Evolutionary conservation across 2,888 invertebrate species (phyloP), one percentile per base, ranked within the genome.

Genomic region (Hipparchia semele): DNA sequence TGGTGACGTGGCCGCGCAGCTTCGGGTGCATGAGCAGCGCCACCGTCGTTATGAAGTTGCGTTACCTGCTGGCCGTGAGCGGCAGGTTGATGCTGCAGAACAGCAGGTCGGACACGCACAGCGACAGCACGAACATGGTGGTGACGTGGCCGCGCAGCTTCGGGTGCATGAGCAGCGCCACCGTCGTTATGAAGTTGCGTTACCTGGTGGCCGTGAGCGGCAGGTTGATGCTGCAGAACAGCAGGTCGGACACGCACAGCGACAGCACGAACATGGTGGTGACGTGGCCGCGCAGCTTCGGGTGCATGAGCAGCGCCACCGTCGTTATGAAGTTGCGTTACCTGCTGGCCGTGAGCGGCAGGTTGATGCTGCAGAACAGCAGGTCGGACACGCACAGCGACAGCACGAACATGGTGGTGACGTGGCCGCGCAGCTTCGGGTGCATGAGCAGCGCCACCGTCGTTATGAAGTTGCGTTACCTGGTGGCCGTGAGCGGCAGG

Each of bases 191-290:
- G 59, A 96, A 94, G 94, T 98, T 98, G 74, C 98, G n/a, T n/a
- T n/a, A 81, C 81, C 97, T 95, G 81, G 96, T 96, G 33, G 98
- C 39, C 3, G 39, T 39, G 39, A 39, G 39, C 23, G 23, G 23
- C 23, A 23, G 23, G 23, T 23, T 23, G 23, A 23, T 23, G 23
- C 23, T 23, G 23, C 23, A 23, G 23, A 23, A 23, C 23, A 23
- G 23, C 70, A 98, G 94, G 88, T 98, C 98, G 1, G 98, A 98
- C 82, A 97, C 95, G 89, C 98, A 97, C 64, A 98, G 95, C 12
- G 98, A 98, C 76, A 98, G 95, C 53, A 98, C 97, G 88, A 98
- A 98, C 80, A 97, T 97, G 4, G 98, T 98, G 1, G 98, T 98
- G 69, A 98, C 98, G 88, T 98, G 97, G 10, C 95, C 95, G 49